Base-by-base conservation (phyloP, 2,113 vertebrate genomes). In the Chaetodon trifascialis region DNA sequence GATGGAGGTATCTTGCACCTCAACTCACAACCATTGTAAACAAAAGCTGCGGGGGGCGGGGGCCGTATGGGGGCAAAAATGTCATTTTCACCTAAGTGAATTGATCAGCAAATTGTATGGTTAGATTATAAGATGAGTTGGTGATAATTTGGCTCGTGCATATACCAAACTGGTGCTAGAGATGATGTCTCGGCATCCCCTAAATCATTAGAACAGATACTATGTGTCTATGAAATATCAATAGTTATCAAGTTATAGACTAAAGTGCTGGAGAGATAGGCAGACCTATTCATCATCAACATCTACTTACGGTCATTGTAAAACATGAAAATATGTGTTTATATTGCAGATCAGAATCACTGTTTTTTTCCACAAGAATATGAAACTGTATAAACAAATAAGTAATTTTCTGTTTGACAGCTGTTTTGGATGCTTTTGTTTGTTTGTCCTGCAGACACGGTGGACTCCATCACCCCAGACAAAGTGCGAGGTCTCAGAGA, bases 391-490 rank as follows among this genome's bases (percentile, higher is more conserved):
- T 62, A 5, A n/a, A 36, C 14, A 36, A 62, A 60, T n/a, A 42
- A 52, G 14, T 1, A 0, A 16, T 25, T 58, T 49, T 12, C 1
- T 11, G 0, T 54, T 1, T 52, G 21, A 52, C 15, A 14, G 23
- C 42, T 72, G 47, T 25, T 4, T 25, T 34, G 36, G 54, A 56
- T 69, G n/a, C 79, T 6, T 80, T 72, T 34, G 8, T 60, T 2
- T 84, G 10, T 62, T 72, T 5, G 66, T 10, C n/a, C 25, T 88
- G 51, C 89, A 99, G 98, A 99, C 86, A 99, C 97, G 0, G 98
- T 99, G 91, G 98, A 99, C 91, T 97, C 97, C 85, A 99, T 99
- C 86, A 99, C 98, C 9, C 98, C 97, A 38, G 98, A 99, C 88
- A 99, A 99, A 88, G 97, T 99, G 2, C 94, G 98, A 68, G 97